These are phyloP conservation scores for Halocynthia roretzi DNA, from an alignment of 23 tunicate species.

Conservation along the genomic window DNA sequence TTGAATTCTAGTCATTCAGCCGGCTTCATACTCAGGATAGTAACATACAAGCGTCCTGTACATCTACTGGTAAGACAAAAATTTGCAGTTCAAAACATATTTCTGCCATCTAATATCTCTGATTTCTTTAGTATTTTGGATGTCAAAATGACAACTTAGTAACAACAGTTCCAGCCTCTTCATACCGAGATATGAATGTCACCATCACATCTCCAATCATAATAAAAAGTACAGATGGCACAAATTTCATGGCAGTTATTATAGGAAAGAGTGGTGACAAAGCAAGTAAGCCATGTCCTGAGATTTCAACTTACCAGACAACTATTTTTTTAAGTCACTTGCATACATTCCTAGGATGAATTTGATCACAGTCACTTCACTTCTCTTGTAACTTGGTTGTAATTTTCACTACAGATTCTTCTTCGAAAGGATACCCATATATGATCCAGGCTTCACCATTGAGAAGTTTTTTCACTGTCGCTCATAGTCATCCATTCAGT, in stretches of 20 bases:
- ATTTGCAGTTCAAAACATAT: neutral
- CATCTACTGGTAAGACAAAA: neutral
- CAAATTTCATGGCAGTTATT: conserved; percentile 5
- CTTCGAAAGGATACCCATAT: neutral
- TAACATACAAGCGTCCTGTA: conserved; percentile 2
- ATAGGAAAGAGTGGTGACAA: conserved; percentile 2
- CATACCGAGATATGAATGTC: neutral
- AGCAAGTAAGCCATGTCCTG: neutral
- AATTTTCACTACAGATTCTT: neutral
- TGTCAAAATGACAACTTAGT: neutral
- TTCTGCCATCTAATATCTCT: neutral
- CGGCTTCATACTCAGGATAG: conserved; percentile 18
- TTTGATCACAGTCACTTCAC: no score
- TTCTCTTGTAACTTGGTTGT: no score
- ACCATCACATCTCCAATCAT: neutral
- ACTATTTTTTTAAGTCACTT: no score
- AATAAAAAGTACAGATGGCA: conserved; percentile 4
- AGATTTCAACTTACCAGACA: no score
- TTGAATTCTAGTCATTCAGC: neutral
- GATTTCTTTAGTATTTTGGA: neutral
- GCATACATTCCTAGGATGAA: no score
- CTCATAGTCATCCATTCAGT: neutral
- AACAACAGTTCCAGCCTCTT: neutral
- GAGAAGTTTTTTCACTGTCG: neutral
- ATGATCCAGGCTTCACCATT: neutral